These are phyloP conservation scores for Gorsachius magnificus DNA, from an alignment of 2,797 vertebrate genomes.

Conservation along the genomic window DNA sequence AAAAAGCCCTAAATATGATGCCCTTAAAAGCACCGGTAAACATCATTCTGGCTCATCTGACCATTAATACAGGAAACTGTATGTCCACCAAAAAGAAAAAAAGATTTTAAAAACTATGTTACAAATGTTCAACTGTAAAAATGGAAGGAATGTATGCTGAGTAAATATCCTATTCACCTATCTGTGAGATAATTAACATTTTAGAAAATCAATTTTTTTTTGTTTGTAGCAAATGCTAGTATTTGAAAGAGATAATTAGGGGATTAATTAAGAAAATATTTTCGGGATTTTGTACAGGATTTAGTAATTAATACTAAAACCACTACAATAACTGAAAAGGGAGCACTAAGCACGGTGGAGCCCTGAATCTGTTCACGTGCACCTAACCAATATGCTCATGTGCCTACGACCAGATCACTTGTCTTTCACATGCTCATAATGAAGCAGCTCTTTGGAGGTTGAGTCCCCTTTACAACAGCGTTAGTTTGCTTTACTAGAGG, in stretches of 20 bases:
- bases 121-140: slow-evolving; percentile 3
- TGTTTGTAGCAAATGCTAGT: not conserved
- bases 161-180: slow-evolving; percentile 6
- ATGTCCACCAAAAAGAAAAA: not conserved
- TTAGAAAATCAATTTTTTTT: not conserved
- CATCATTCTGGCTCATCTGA: not conserved
- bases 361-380: not conserved
- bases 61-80: not conserved
- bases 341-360: not conserved
- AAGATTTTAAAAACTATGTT: not conserved
- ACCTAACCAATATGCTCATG: not conserved
- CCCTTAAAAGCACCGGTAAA: not conserved
- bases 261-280: not conserved
- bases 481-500: not conserved
- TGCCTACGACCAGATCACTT: not conserved
- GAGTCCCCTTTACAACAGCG: not conserved
- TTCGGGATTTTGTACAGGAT: not conserved
- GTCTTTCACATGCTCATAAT: not conserved
- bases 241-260: not conserved
- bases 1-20: not conserved
- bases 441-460: not conserved
- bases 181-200: not conserved
- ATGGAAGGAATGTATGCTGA: not conserved
- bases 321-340: not conserved
- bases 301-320: not conserved